A percentile compares a stretch with the other conserved stretches of the same genome.
Conservation (phyloP, 2,888 invertebrate species). For the Ptilodon capucinus region DNA sequence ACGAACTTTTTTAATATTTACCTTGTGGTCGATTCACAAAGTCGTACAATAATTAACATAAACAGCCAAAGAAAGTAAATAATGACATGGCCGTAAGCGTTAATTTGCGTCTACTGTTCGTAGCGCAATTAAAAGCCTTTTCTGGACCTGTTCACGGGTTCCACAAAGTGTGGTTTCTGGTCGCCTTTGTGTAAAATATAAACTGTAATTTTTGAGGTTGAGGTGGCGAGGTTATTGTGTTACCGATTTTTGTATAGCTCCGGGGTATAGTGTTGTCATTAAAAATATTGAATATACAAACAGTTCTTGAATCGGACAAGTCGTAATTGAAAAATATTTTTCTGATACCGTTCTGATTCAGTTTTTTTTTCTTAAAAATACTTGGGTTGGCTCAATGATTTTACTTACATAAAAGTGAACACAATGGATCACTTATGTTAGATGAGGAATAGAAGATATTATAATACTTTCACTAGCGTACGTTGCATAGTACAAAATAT, state of each 20-base stretch:
- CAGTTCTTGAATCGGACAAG: too few relatives aligned
- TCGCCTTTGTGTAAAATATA: conserved; percentile 56
- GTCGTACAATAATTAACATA: conserved; percentile 40
- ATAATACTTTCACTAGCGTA: too few relatives aligned
- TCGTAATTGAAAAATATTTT: too few relatives aligned
- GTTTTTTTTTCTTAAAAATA: too few relatives aligned
- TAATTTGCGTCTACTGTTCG: conserved; percentile 59
- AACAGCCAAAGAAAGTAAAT: conserved; percentile 51
- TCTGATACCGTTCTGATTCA: too few relatives aligned
- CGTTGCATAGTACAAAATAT: too few relatives aligned
- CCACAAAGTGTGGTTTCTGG: conserved; percentile 45
- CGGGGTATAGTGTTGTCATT: too few relatives aligned
- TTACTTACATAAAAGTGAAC: too few relatives aligned
- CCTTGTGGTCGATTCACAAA: conserved; percentile 36
- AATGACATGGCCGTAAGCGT: conserved; percentile 60
- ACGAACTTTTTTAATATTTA: conserved; percentile 3
- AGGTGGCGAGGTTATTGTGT: conserved; percentile 49
- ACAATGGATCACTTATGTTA: too few relatives aligned
- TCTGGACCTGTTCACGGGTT: conserved; percentile 25
- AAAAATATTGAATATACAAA: too few relatives aligned
- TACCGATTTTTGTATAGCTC: conserved; percentile 54
- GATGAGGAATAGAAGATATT: too few relatives aligned
- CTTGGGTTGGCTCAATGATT: too few relatives aligned
- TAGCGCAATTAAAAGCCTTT: conserved; percentile 49
- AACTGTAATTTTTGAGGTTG: conserved; percentile 65